Evolutionary conservation across 2,888 invertebrate genomes (phyloP).

Genomic region (Drosophila pegasa): DNA sequence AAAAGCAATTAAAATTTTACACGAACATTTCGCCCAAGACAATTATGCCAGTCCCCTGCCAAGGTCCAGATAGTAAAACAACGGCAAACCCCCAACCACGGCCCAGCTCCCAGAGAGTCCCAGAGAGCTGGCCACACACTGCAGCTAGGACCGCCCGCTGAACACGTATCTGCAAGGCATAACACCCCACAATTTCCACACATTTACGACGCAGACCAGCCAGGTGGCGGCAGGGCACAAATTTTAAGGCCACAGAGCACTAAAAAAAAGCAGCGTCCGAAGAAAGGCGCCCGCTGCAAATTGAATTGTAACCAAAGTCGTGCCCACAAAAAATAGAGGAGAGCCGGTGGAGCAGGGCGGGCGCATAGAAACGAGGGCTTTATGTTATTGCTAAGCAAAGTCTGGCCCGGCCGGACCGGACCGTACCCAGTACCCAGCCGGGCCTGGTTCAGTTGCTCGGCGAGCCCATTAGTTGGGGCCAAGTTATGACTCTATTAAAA

Average conservation of each 20-base stretch:
- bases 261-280: slow-evolving; percentile 39
- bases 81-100: slow-evolving; percentile 10
- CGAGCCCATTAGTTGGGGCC: slow-evolving; percentile 69
- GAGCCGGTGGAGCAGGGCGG: background rate
- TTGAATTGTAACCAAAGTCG: slow-evolving; percentile 79
- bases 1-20: slow-evolving; percentile 80
- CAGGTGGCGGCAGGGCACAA: slow-evolving; percentile 51
- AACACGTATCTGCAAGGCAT: slow-evolving; percentile 63
- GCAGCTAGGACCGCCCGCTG: slow-evolving; percentile 53
- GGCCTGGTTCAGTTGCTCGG: slow-evolving; percentile 32
- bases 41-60: slow-evolving; percentile 62
- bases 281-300: slow-evolving; percentile 66
- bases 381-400: slow-evolving; percentile 67
- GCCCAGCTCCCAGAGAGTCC: slow-evolving; percentile 2
- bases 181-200: slow-evolving; percentile 75
- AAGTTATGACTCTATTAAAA: slow-evolving; percentile 80
- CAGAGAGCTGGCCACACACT: slow-evolving; percentile 46
- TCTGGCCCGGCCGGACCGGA: slow-evolving; percentile 32
- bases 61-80: slow-evolving; percentile 60
- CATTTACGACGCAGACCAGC: slow-evolving; percentile 39
- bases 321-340: slow-evolving; percentile 35
- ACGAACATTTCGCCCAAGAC: slow-evolving; percentile 77
- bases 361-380: slow-evolving; percentile 37
- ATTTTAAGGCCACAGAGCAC: slow-evolving; percentile 58
- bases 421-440: slow-evolving; percentile 24